Evolutionary conservation across 1,140 invertebrate species (phyloP).

Genomic region (Lucilia cuprina): DNA sequence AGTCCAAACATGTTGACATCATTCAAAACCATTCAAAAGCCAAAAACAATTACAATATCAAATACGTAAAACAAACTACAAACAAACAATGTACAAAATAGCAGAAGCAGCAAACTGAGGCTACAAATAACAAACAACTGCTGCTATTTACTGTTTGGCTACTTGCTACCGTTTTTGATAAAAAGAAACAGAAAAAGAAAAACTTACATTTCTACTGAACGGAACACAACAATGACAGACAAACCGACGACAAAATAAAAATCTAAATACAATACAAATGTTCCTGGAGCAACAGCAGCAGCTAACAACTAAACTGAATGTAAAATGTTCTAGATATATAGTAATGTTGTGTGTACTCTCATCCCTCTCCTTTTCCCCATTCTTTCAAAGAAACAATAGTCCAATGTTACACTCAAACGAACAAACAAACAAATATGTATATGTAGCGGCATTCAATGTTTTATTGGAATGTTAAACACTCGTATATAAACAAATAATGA

Average conservation of each 20-base stretch:
- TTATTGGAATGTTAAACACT: conserved; percentile 34
- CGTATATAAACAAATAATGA: conserved; percentile 34
- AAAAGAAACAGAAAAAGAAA: not conserved
- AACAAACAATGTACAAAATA: too few relatives aligned
- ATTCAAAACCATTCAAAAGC: conserved; percentile 35
- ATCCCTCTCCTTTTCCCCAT: too few relatives aligned
- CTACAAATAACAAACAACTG: not conserved
- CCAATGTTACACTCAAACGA: too few relatives aligned
- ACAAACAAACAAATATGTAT: too few relatives aligned
- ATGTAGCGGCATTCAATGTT: conserved; percentile 22
- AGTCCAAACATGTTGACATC: conserved; percentile 33
- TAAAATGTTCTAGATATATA: too few relatives aligned
- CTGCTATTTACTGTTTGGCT: not conserved
- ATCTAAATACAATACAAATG: conserved; percentile 28
- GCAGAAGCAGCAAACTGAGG: not conserved
- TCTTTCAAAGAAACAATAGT: too few relatives aligned
- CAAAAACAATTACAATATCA: conserved; percentile 34
- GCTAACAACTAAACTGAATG: too few relatives aligned
- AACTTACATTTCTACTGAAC: not conserved
- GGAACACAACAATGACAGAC: conserved; percentile 14
- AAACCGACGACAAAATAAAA: conserved; percentile 29
- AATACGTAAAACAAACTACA: not conserved
- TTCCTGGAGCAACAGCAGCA: not conserved
- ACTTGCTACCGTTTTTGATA: not conserved
- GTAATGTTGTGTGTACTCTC: too few relatives aligned